These are phyloP conservation scores for Drosophila bocqueti DNA, from an alignment of 1,140 invertebrate species.

Conservation along the genomic window DNA sequence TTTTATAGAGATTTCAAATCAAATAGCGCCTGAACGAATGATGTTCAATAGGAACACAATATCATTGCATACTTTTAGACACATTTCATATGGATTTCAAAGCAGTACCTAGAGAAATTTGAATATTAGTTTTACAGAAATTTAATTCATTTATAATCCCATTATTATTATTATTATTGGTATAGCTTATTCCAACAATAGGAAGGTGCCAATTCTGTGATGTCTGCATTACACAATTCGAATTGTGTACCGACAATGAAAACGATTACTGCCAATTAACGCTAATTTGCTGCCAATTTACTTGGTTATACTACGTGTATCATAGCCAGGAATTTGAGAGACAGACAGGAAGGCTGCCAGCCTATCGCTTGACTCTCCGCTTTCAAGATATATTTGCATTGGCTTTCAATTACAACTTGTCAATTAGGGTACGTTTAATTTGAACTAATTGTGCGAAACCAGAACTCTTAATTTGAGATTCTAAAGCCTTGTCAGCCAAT, in stretches of 20 bases:
- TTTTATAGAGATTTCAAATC: neutral
- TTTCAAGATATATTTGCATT: slow-evolving; percentile 8
- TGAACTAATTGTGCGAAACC: slow-evolving; percentile 22
- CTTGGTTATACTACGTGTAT: neutral
- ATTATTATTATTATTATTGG: neutral
- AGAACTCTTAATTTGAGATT: slow-evolving; percentile 1
- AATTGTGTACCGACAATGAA: slow-evolving; percentile 15
- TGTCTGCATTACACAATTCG: neutral
- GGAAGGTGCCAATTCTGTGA: neutral
- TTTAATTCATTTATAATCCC: neutral
- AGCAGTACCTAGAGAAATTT: neutral
- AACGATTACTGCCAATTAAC: slow-evolving; percentile 31
- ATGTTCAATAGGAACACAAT: neutral
- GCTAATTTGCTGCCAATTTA: slow-evolving; percentile 34
- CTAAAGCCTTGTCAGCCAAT: neutral
- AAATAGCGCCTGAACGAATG: neutral
- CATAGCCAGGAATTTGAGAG: neutral
- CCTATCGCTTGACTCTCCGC: neutral
- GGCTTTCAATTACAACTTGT: slow-evolving; percentile 29
- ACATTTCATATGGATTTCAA: neutral
- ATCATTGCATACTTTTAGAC: neutral
- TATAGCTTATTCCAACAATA: neutral
- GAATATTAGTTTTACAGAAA: neutral
- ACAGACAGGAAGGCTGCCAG: neutral
- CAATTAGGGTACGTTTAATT: slow-evolving; percentile 38